Evolutionary conservation across 2,888 invertebrate species (phyloP), one percentile per base, ranked within the genome.

Genomic region (Agrotis ipsilon): DNA sequence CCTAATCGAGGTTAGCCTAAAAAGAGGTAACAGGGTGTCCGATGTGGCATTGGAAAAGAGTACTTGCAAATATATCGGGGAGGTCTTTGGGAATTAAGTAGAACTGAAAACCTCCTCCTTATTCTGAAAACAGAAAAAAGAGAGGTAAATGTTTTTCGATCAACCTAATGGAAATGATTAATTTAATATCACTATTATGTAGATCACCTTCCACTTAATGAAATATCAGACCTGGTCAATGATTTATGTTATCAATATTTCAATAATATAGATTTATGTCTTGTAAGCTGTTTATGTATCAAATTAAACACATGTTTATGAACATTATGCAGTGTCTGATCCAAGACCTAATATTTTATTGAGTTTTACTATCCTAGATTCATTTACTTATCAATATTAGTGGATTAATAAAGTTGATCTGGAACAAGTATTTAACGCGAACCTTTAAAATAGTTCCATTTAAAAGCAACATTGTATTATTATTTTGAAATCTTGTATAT

Each of bases 401-500:
- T 21, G 48, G 19, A 68, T 80, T 64, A 69, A 19, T 52, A 45
- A 81, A 75, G 67, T 54, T 21, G 61, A 32, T 32, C 67, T 69
- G 46, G 60, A 75, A 72, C 78, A 61, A 57, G 78, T 62, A 71
- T 73, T 67, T 70, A 61, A 67, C 67, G 43, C 58, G 51, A 75
- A 77, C 64, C 75, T 78, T 78, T 75, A 72, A 63, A 62, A 74
- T 66, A 6, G 24, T 39, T 16, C 21, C 55, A 24, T 77, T 72
- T 68, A 69, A 19, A 64, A 64, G 67, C 60, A 76, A 68, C 63
- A 60, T 19, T 62, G 43, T 55, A 74, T 78, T 81, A 81, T 63
- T 55, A 79, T 83, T 83, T 49, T 75, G 69, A 72, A 82, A 81
- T 62, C 51, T 24, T 46, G 67, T 77, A 54, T 60, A 64, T 71